Base-by-base conservation (phyloP, 1,140 invertebrate species). In the Paralvinella palmiformis region DNA sequence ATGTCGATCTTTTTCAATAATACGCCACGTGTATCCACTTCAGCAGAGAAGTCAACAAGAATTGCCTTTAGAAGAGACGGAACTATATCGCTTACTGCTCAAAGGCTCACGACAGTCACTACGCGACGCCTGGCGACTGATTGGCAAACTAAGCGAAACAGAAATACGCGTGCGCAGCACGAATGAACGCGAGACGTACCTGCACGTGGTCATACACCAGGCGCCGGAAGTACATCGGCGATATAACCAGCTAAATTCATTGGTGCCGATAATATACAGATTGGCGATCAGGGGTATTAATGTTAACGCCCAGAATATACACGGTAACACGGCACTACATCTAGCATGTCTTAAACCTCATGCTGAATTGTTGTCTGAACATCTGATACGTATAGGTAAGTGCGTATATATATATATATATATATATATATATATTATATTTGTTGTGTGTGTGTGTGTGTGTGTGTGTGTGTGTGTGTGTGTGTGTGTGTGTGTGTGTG, bases 291-390 rank as follows among this genome's bases (percentile, higher is more conserved):
- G 57, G n/a, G 68, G 68, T 15, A 44, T 62, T 2, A 45, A 61
- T 29, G 63, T 69, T 5, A 69, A 69, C 44, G 65, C 68, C 2
- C 66, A 65, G 50, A 69, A 69, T 52, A 41, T 48, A 1, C 52
- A 64, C 41, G 68, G 68, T 17, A 69, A 69, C 33, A 69, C 68
- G 22, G 44, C 41, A 15, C 41, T 69, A 24, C 68, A 69, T 50
- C 36, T 68, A n/a, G 68, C 68, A 10, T 68, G 66, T 55, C 48
- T 69, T 24, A 45, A 52, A 64, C 68, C 68, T 3, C n/a, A 61
- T 31, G 68, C 55, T 1, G 58, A 64, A 13, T 17, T 7, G 27
- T 31, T 69, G 17, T 65, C 53, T 27, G 32, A 20, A 33, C 68
- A 69, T 41, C 61, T 69, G 13, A 63, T 69, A 2, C 27, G 68